Conservation (phyloP, 2,888 invertebrate genomes). For the Xestia ashworthii region DNA sequence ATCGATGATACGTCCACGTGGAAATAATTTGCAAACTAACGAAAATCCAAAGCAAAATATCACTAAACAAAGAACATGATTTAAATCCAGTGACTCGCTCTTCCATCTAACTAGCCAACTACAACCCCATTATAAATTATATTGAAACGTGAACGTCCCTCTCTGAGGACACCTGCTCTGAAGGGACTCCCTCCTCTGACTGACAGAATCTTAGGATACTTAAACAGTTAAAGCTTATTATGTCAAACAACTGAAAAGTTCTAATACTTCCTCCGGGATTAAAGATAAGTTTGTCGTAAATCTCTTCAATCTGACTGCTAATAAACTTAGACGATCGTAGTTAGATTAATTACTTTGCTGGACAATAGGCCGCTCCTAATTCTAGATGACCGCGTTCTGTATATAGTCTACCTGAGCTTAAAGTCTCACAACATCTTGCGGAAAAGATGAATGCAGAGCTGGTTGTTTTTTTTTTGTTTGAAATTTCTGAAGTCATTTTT, state of each 20-base stretch:
- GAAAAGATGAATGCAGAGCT: not conserved
- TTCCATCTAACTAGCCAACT: not conserved
- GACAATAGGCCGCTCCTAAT: slow-evolving; percentile 4
- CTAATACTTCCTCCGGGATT: slow-evolving; percentile 53
- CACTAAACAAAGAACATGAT: too few species aligned
- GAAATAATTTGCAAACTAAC: too few species aligned
- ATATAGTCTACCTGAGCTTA: too few species aligned
- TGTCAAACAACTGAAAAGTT: slow-evolving; percentile 56
- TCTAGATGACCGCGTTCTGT: not conserved
- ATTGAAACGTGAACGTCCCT: not conserved
- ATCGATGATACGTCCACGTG: too few species aligned
- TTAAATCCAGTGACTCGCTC: too few species aligned
- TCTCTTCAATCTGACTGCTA: slow-evolving; percentile 30
- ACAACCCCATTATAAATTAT: slow-evolving; percentile 6
- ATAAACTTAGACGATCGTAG: slow-evolving; percentile 41
- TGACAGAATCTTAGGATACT: slow-evolving; percentile 48
- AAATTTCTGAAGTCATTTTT: not conserved
- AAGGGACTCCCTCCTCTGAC: not conserved
- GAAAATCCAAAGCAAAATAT: too few species aligned
- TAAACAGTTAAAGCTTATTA: slow-evolving; percentile 57
- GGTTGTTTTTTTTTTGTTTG: not conserved
- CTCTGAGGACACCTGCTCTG: slow-evolving; percentile 25
- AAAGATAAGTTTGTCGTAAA: slow-evolving; percentile 43
- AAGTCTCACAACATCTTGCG: not conserved
- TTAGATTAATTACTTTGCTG: slow-evolving; percentile 36